A percentile compares a stretch with the other conserved stretches of the same genome.
These are phyloP conservation scores for Lepidochrysops patricia DNA, from an alignment of 2,888 invertebrate species.

Conservation along the genomic window DNA sequence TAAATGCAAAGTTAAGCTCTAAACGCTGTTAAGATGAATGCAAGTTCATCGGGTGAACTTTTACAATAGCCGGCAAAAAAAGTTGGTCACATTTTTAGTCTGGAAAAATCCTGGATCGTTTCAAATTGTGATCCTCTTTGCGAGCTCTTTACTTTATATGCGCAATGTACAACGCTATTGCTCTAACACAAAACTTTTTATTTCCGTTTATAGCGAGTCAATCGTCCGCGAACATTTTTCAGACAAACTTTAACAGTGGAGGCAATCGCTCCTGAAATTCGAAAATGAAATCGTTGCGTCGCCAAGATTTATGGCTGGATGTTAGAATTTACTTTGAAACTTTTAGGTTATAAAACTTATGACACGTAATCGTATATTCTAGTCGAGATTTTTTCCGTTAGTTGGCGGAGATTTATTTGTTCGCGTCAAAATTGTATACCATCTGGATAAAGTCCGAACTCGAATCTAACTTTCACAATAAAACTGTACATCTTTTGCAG, in stretches of 20 bases:
- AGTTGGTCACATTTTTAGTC: constrained; percentile 51
- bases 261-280: constrained; percentile 75
- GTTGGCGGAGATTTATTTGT: constrained; percentile 17
- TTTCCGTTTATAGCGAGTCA: constrained; percentile 74
- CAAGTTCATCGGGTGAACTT: constrained; percentile 35
- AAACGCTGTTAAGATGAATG: constrained; percentile 29
- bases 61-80: constrained; percentile 44
- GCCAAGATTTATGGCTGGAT: constrained; percentile 74
- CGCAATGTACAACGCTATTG: constrained; percentile 65
- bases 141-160: constrained; percentile 61
- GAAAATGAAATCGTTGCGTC: constrained; percentile 75
- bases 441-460: constrained; percentile 17
- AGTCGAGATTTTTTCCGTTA: constrained; percentile 36
- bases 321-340: constrained; percentile 73
- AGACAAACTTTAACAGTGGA: constrained; percentile 74
- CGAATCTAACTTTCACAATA: constrained; percentile 17
- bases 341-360: constrained; percentile 72
- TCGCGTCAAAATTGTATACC: constrained; percentile 16
- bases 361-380: constrained; percentile 72
- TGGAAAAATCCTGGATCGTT: constrained; percentile 45
- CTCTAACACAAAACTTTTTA: constrained; percentile 73
- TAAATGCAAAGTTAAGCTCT: constrained; percentile 32
- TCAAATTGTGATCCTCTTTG: constrained; percentile 56
- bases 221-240: constrained; percentile 74
- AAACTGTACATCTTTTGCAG: constrained; percentile 13